A percentile compares a stretch with the other conserved stretches of the same genome.
phyloP scores from a whole-genome alignment of 2,888 invertebrate species.

The Physocephala rufipes region DNA sequence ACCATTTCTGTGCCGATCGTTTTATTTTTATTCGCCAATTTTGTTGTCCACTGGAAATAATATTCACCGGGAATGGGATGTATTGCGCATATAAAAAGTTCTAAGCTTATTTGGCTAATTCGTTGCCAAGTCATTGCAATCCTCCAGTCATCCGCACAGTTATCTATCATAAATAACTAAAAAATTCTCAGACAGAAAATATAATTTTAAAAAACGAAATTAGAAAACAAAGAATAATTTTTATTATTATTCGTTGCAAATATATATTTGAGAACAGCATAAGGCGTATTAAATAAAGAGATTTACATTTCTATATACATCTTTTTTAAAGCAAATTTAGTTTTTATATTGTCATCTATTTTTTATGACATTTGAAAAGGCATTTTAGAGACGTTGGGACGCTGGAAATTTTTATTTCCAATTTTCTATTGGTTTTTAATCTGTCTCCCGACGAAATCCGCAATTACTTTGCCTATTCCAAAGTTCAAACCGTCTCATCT shows the following conservation, averaged over 20 bases:
- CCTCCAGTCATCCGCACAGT: constrained; percentile 99
- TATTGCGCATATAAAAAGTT: constrained; percentile 94
- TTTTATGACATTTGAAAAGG: too few species aligned
- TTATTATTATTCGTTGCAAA: constrained; percentile 48
- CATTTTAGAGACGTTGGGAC: too few species aligned
- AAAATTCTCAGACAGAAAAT: constrained; percentile 53
- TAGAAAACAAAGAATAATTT: constrained; percentile 44
- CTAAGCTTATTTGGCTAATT: constrained; percentile 90
- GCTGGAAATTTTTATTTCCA: too few species aligned
- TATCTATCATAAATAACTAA: constrained; percentile 99
- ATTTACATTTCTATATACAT: too few species aligned
- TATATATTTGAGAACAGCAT: too few species aligned
- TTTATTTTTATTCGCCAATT: constrained; percentile 87
- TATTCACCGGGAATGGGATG: constrained; percentile 98
- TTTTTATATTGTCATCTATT: too few species aligned
- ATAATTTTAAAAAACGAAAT: not conserved
- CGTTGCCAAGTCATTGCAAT: constrained; percentile 99
- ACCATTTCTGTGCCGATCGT: constrained; percentile 77
- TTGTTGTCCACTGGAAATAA: constrained; percentile 95
- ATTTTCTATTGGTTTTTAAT: too few species aligned
- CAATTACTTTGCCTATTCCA: too few species aligned
- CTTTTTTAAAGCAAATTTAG: too few species aligned
- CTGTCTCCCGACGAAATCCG: too few species aligned
- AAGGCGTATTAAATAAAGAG: too few species aligned
- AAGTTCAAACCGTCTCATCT: too few species aligned